Conservation (phyloP, 2,888 invertebrate genomes). For the Druceiella hillmani region DNA sequence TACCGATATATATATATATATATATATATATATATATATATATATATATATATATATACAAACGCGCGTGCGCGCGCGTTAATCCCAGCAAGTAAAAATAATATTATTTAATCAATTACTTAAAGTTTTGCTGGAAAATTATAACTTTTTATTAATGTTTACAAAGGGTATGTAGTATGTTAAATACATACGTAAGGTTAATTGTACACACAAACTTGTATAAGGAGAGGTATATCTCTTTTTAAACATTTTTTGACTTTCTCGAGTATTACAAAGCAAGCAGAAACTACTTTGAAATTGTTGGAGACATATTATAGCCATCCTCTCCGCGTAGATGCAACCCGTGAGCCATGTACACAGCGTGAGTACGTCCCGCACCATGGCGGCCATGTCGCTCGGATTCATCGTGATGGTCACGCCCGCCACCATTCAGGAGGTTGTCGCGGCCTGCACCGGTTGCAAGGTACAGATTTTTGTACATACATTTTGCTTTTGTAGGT, state of each 20-base stretch:
- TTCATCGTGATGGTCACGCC: constrained; percentile 90
- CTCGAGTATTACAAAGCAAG: too few relatives aligned
- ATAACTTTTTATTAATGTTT: too few relatives aligned
- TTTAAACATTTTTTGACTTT: too few relatives aligned
- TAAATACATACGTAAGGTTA: too few relatives aligned
- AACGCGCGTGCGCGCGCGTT: not conserved
- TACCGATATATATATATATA: not conserved
- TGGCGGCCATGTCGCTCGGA: constrained; percentile 88
- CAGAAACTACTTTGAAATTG: too few relatives aligned
- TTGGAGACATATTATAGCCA: too few relatives aligned
- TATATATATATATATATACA: not conserved
- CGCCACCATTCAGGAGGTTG: constrained; percentile 87
- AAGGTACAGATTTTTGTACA: constrained; percentile 45
- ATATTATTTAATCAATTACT: not conserved
- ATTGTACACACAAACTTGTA: too few relatives aligned
- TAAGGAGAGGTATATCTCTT: too few relatives aligned
- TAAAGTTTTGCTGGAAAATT: constrained; percentile 1
- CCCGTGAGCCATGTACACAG: constrained; percentile 62
- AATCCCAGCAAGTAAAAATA: not conserved
- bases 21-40: constrained; percentile 1
- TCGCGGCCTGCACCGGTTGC: constrained; percentile 83
- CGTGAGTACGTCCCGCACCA: constrained; percentile 77
- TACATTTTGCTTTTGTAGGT: not conserved
- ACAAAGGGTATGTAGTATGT: too few relatives aligned
- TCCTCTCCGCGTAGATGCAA: constrained; percentile 33